Conservation (phyloP, 2,797 vertebrate genomes). For the Lateolabrax maculatus region DNA sequence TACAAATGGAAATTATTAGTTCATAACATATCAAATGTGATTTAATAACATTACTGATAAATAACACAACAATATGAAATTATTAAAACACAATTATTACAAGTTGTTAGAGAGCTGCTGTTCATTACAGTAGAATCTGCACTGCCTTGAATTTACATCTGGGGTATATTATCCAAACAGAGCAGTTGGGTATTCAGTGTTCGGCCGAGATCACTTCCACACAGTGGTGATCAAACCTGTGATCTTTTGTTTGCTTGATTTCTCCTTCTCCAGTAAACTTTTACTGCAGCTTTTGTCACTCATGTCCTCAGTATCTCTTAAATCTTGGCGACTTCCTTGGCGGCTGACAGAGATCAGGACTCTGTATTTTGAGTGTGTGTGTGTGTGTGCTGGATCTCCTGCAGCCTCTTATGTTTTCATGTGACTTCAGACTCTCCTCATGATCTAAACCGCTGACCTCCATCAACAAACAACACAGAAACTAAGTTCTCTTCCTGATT, state of each 20-base stretch:
- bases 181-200: not conserved
- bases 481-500: not conserved
- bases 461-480: not conserved
- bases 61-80: too few relatives aligned
- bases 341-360: not conserved
- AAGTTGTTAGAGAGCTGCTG: not conserved
- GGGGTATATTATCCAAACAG: not conserved
- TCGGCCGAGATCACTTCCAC: too few relatives aligned
- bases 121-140: not conserved
- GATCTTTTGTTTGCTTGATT: too few relatives aligned
- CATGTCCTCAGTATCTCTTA: not conserved
- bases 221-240: not conserved
- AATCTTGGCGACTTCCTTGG: too few relatives aligned
- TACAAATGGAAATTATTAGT: not conserved
- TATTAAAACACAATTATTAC: too few relatives aligned
- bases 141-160: not conserved
- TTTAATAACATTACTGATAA: not conserved
- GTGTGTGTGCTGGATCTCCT: constrained; percentile 4
- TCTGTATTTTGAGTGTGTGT: too few relatives aligned
- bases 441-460: constrained; percentile 15
- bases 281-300: too few relatives aligned
- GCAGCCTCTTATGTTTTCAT: constrained; percentile 27
- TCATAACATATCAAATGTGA: not conserved
- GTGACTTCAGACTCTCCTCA: constrained; percentile 30
- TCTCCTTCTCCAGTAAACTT: not conserved